Evolutionary conservation across 2,113 vertebrate species (phyloP), one percentile per base, ranked within the genome.

Genomic region (Platycercus adscitus): DNA sequence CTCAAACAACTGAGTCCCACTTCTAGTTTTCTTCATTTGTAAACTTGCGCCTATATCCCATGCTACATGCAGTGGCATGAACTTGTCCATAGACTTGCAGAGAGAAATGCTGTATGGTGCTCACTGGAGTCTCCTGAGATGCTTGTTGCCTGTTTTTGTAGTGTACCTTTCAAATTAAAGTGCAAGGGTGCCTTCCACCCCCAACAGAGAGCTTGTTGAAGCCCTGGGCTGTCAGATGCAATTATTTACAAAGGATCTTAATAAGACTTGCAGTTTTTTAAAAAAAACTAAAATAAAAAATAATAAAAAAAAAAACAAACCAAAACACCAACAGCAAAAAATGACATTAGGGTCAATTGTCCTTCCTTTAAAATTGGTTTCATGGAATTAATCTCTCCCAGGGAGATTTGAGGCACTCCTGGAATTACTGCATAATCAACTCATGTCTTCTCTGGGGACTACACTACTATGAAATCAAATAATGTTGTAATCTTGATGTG

Each of bases 281-380:
- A 12, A 70, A 88, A 85, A 39, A 39, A 39, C 39, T 13, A 77
- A 70, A 52, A 13, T 9, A 44, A 83, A 31, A 33, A 83, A 19
- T 33, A 11, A 19, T 28, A 11, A 9, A 6, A 8, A 9, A 5
- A 33, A 82, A 46, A 10, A 24, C 7, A 25, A 13, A 43, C 4
- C 61, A 68, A 58, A 18, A 17, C 17, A 88, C 4, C 23, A 84
- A 15, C 28, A 86, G 56, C 35, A 55, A 72, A 65, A 92, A 86
- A 82, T 37, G 44, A 66, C 63, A 73, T 41, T 25, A 49, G 43
- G 80, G 86, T 96, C 86, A 92, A 81, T 61, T 92, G 69, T 84
- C 61, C 65, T 93, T 92, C 65, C 83, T 96, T 93, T 83, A 91
- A 93, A 94, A 96, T 76, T 79, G 72, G 41, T 92, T 96, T 96